A percentile compares a stretch with the other conserved stretches of the same genome.
phyloP scores from a whole-genome alignment of 2,113 vertebrate species.

The Brachyistius frenatus region DNA sequence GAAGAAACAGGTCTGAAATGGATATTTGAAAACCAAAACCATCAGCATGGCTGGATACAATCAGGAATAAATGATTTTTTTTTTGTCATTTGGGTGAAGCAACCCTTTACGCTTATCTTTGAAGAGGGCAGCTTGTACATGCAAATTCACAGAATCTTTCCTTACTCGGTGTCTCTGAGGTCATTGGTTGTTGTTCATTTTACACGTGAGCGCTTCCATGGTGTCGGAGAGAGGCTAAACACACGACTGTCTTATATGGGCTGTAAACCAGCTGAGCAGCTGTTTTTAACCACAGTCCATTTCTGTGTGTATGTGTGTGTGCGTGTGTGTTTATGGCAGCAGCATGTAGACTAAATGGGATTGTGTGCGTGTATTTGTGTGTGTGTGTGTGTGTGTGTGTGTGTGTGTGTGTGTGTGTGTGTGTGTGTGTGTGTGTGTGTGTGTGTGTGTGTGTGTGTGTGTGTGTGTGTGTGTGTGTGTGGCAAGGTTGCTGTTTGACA shows the following conservation, averaged over 20 bases:
- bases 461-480: slow-evolving; percentile 4
- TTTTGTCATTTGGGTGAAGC: not conserved
- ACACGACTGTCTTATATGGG: slow-evolving; percentile 43
- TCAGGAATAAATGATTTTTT: no score
- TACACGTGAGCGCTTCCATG: slow-evolving; percentile 7
- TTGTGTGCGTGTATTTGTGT: not conserved
- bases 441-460: slow-evolving; percentile 11
- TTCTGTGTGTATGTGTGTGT: not conserved
- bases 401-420: not conserved
- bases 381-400: not conserved
- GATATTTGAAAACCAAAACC: no score
- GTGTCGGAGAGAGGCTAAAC: slow-evolving; percentile 23
- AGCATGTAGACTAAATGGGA: not conserved
- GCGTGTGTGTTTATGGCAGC: slow-evolving; percentile 2
- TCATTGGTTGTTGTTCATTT: slow-evolving; percentile 17
- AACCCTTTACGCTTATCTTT: no score
- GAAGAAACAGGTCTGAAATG: no score
- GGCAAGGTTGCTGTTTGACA: slow-evolving; percentile 52
- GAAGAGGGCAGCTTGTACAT: no score
- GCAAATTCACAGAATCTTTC: not conserved
- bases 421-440: not conserved
- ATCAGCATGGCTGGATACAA: no score
- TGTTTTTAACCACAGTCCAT: slow-evolving; percentile 23
- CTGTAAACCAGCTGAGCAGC: slow-evolving; percentile 56
- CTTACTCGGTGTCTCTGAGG: not conserved